Evolutionary conservation across 2,113 vertebrate genomes (phyloP), one percentile per base, ranked within the genome.

Genomic region (Corythoichthys haematopterus): DNA sequence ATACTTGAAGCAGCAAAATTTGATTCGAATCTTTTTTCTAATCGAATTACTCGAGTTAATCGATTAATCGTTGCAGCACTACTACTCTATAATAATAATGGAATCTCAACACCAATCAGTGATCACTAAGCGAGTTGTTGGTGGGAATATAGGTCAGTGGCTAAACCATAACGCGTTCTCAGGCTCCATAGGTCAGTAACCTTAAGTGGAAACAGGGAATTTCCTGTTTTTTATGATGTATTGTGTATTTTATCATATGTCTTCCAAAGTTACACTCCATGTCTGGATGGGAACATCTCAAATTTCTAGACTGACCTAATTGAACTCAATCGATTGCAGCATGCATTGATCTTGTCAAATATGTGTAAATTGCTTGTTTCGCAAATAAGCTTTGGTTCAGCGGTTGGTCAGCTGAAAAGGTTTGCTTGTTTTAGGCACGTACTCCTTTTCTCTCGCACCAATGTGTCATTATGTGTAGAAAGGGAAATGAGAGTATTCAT

Each of bases 141-240:
- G 38, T 45, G 59, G 38, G 16, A 61, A 61, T 61, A 38, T 61
- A 20, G 4, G 16, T 43, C 59, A 61, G 16, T 43, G 16, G 7
- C 16, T n/a, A 43, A 61, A 61, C 38, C 43, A 43, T 16, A 61
- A 16, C 43, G 38, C 43, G 16, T 28, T n/a, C 59, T 16, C 20
- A 58, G 12, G 14, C 36, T 58, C 6, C 35, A 38, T 7, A 13
- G 35, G 5, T 2, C 3, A 56, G 8, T 13, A 35, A 16, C 16
- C 4, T 38, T 59, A 38, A 59, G 36, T 9, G 57, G 36, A 37
- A 59, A 59, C 16, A 38, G 36, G 14, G 36, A 38, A 59, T 38
- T 59, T 40, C 36, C 57, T 59, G 57, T 59, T 38, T 40, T 38
- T 59, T 59, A 40, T 38, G 15, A 59, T 16, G 57, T 16, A 59